phyloP scores from a whole-genome alignment of 1,140 invertebrate genomes.

The Panonychus citri region DNA sequence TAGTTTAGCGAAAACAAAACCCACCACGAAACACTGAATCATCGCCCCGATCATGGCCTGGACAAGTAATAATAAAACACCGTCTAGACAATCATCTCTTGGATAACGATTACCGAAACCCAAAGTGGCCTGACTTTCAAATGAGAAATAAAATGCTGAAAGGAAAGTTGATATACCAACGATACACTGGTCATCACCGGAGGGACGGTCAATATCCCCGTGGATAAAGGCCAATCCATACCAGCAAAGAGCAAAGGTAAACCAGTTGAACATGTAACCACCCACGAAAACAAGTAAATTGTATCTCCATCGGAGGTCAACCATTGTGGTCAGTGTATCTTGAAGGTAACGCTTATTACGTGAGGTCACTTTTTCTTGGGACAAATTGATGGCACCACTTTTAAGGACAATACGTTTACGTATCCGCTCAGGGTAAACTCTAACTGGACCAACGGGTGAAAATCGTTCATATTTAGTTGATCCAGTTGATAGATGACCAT shows the following conservation, averaged over 20 bases:
- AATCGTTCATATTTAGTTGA: no score
- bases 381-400: slow-evolving; percentile 77
- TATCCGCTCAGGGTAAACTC: slow-evolving; percentile 19
- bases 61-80: slow-evolving; percentile 85
- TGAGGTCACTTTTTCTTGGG: slow-evolving; percentile 71
- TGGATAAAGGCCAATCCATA: slow-evolving; percentile 76
- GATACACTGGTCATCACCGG: slow-evolving; percentile 20
- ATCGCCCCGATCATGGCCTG: slow-evolving; percentile 89
- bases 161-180: slow-evolving; percentile 54
- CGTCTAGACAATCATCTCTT: slow-evolving; percentile 83
- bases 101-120: slow-evolving; percentile 42
- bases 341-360: slow-evolving; percentile 51
- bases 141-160: slow-evolving; percentile 68
- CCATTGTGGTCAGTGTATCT: slow-evolving; percentile 20
- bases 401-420: slow-evolving; percentile 69
- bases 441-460: no score
- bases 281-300: slow-evolving; percentile 73
- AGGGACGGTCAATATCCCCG: slow-evolving; percentile 57
- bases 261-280: slow-evolving; percentile 74
- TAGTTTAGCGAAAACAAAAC: slow-evolving; percentile 86
- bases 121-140: slow-evolving; percentile 77
- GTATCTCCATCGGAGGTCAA: slow-evolving; percentile 96
- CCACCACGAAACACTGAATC: slow-evolving; percentile 50
- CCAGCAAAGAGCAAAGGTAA: slow-evolving; percentile 72
- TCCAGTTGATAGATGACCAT: no score